Conservation (phyloP, 2,888 invertebrate species). For the Reticulitermes lucifugus region DNA sequence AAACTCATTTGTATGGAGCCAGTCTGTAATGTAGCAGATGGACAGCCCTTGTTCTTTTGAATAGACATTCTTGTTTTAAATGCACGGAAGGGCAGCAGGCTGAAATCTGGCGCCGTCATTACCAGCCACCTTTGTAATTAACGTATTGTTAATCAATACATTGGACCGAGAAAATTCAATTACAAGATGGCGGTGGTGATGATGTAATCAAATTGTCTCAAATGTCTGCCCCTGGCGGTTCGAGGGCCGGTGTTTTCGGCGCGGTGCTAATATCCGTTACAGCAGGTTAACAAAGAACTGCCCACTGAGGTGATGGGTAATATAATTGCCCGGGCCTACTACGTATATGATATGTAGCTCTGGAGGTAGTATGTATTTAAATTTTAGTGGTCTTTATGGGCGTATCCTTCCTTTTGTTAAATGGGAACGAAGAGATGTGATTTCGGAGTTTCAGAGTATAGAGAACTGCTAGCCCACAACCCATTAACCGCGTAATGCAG, state of each 20-base stretch:
- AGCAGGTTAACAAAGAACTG: no score
- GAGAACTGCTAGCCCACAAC: background rate
- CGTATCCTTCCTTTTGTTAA: background rate
- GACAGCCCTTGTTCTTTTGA: no score
- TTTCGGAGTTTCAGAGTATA: background rate
- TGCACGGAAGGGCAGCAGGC: no score
- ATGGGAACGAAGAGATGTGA: background rate
- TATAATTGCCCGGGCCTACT: background rate
- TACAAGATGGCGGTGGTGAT: background rate
- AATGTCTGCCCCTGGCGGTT: no score
- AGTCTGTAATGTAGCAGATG: no score
- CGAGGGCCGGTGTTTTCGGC: no score
- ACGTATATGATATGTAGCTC: background rate
- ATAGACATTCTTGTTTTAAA: no score
- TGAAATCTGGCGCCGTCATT: background rate
- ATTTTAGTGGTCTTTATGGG: background rate
- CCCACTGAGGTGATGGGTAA: no score
- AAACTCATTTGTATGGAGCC: no score
- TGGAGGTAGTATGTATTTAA: background rate
- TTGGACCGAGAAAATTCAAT: background rate
- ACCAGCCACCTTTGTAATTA: constrained; percentile 4
- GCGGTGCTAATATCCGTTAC: no score
- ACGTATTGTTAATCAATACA: background rate
- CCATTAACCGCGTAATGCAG: constrained; percentile 1
- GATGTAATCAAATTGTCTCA: no score